These are phyloP conservation scores for Phoenicopterus ruber DNA, from an alignment of 2,113 vertebrate species.

Conservation along the genomic window DNA sequence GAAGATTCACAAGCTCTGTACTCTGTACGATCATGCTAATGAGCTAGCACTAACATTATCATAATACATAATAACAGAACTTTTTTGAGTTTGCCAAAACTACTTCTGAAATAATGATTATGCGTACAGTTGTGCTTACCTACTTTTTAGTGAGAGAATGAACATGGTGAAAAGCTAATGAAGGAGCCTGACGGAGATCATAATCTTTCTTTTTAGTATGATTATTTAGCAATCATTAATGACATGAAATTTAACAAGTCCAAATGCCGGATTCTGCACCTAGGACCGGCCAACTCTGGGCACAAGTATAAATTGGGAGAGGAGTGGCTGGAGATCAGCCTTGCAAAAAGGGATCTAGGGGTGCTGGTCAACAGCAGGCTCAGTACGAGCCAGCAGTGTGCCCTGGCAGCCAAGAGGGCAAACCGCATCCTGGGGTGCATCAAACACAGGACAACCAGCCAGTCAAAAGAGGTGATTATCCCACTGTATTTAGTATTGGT, in stretches of 20 bases:
- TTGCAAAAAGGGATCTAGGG: neutral
- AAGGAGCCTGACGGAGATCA: neutral
- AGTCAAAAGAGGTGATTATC: no score
- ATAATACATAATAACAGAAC: neutral
- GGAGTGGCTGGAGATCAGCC: neutral
- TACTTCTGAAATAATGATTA: neutral
- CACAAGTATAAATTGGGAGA: neutral
- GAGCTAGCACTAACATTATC: neutral
- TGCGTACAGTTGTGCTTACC: neutral
- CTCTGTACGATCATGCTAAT: neutral
- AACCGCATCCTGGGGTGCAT: neutral
- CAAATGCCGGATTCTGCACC: neutral
- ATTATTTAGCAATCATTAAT: neutral
- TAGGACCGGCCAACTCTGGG: neutral
- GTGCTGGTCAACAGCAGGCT: neutral
- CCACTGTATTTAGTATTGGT: no score
- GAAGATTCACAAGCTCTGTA: neutral
- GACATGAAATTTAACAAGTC: neutral
- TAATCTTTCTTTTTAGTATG: neutral
- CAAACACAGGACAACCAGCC: no score
- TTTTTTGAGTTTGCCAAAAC: neutral
- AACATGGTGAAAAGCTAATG: neutral
- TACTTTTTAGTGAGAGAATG: neutral
- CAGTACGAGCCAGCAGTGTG: neutral
- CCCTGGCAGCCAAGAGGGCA: neutral